Evolutionary conservation across 2,797 vertebrate species (phyloP), one percentile per base, ranked within the genome.

Genomic region (Catharus ustulatus): DNA sequence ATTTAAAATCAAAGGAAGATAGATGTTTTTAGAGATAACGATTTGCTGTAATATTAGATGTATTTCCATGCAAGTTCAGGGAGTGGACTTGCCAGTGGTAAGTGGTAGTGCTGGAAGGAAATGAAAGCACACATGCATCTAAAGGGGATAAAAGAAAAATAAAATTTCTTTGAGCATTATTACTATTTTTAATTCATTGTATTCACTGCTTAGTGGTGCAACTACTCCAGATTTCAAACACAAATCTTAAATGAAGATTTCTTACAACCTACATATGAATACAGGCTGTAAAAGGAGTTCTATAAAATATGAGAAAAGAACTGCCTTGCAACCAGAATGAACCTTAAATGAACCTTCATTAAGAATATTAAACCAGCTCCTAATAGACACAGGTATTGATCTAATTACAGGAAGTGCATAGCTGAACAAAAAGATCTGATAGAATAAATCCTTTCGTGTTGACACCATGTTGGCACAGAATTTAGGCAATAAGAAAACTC

Each of bases 311-410:
- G 34, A 82, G 57, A 45, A 66, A 75, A 87, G 13, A 76, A 23
- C 52, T 81, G 24, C 34, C 34, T 67, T 64, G 26, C 82, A 79
- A 74, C 52, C 38, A 93, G 71, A 76, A 59, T 95, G 89, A 92
- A 93, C 92, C 84, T 94, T 74, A 85, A 89, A 83, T 95, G 88
- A 92, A 93, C 94, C 57, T 87, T 93, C 79, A 93, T 94, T 95
- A 89, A 90, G 81, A 93, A 85, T 94, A 85, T 95, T 89, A 95
- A 95, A 40, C 49, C 34, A 79, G 52, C 42, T 95, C 38, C 52
- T 93, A 80, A 76, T 58, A 95, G 88, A 76, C 52, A 84, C 42
- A 77, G 34, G 61, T 95, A 97, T 97, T 90, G 96, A 96, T 96
- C 84, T 83, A 90, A 92, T 96, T 94, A 68, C 89, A 94, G 84